These are phyloP conservation scores for Sisyra nigra DNA, from an alignment of 2,888 invertebrate genomes.

Conservation along the genomic window DNA sequence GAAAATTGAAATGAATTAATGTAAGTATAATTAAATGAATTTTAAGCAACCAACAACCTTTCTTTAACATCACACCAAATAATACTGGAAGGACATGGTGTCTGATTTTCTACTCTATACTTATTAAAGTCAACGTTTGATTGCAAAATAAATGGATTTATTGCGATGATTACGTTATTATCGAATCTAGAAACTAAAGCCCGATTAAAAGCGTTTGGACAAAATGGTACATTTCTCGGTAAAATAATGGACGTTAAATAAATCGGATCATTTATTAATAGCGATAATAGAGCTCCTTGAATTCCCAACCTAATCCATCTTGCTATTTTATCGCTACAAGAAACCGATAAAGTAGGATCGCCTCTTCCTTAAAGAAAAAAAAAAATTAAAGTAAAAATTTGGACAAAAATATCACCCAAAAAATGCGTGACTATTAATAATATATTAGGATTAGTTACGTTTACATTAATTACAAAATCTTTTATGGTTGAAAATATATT, in stretches of 20 bases:
- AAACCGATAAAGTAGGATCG: slow-evolving; percentile 72
- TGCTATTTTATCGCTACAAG: slow-evolving; percentile 88
- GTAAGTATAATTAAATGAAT: slow-evolving; percentile 11
- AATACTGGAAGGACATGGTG: slow-evolving; percentile 42
- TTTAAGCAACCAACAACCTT: slow-evolving; percentile 17
- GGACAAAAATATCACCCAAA: slow-evolving; percentile 3
- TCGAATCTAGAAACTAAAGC: slow-evolving; percentile 30
- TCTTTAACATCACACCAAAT: slow-evolving; percentile 36
- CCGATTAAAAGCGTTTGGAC: slow-evolving; percentile 29
- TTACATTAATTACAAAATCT: not conserved
- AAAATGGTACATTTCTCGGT: slow-evolving; percentile 48
- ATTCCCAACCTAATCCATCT: slow-evolving; percentile 76
- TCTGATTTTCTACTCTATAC: slow-evolving; percentile 22
- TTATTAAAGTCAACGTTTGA: slow-evolving; percentile 26
- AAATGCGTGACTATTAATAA: slow-evolving; percentile 1
- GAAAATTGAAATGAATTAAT: slow-evolving; percentile 17
- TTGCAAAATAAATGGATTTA: slow-evolving; percentile 20
- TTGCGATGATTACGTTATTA: slow-evolving; percentile 12
- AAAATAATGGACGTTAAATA: slow-evolving; percentile 54
- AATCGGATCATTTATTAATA: slow-evolving; percentile 48
- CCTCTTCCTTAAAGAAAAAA: slow-evolving; percentile 42
- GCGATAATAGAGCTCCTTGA: slow-evolving; percentile 64
- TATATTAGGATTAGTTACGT: not conserved
- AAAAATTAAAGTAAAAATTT: too few relatives aligned
- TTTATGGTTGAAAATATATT: not conserved